Base-by-base conservation (phyloP, 2,113 vertebrate species). In the Mormoops blainvillei region DNA sequence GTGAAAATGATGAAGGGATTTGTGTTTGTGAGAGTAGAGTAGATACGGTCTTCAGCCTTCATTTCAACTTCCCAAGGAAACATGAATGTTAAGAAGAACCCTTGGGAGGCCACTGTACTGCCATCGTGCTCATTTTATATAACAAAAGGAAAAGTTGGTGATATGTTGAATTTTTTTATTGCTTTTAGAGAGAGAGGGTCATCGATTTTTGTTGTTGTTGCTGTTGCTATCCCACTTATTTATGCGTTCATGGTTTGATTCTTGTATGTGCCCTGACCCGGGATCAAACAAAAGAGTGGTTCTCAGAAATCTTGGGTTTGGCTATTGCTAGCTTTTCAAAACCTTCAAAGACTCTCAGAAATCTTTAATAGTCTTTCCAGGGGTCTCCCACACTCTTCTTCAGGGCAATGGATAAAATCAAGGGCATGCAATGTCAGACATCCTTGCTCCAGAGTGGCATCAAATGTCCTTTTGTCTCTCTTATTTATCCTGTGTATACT, bases 391-490 rank as follows among this genome's bases (percentile, higher is more conserved):
- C 63, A 91, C 15, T 77, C 70, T 92, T 96, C 56, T 89, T 10
- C 68, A 19, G 4, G 70, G 33, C 36, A 70, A 74, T 56, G 63
- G 76, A 96, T 84, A 31, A 97, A 97, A 61, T 38, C 38, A 94
- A 93, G 20, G 67, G 20, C 15, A 93, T 77, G 94, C 93, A 71
- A 11, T 80, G 38, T 91, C 86, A 96, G 68, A 77, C 4, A 85
- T 7, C 63, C 41, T 5, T 67, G 90, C 89, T 38, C 8, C 65
- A 71, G 45, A 78, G n/a, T 94, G 92, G 83, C 38, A 70, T 80
- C 89, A 89, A 26, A 73, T 91, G 18, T 97, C 67, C 67, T 96
- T 97, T 89, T 85, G 13, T 81, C 93, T 96, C 94, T 97, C 56
- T 96, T 94, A 48, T 93, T 87, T 94, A 61, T 97, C 80, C 94